Percentiles rank a stretch among this genome's conserved stretches.
These are phyloP conservation scores for Rhyacophila brunnea DNA, from an alignment of 1,140 invertebrate genomes.

Conservation along the genomic window DNA sequence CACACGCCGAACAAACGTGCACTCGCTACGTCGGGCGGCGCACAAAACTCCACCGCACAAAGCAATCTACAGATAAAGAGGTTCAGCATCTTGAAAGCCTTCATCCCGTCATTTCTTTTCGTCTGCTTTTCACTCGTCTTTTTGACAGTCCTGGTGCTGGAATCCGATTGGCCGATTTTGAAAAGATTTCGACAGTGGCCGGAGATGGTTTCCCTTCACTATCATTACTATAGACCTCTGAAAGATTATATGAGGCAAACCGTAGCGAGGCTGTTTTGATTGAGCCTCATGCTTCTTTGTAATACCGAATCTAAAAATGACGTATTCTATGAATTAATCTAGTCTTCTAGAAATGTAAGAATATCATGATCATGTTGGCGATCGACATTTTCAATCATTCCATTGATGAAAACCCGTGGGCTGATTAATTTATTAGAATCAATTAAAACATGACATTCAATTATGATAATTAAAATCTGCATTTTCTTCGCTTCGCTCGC, in stretches of 20 bases:
- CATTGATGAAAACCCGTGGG: no score
- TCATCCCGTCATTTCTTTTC: constrained; percentile 70
- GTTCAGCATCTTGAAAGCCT: constrained; percentile 65
- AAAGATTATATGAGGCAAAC: constrained; percentile 69
- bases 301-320: no score
- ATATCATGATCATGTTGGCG: no score
- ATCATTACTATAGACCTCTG: constrained; percentile 79
- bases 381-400: no score
- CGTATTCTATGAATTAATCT: no score
- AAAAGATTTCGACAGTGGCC: constrained; percentile 70
- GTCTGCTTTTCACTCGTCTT: constrained; percentile 65
- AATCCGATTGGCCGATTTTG: constrained; percentile 72
- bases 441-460: no score
- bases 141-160: constrained; percentile 66
- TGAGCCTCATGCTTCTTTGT: constrained; percentile 4
- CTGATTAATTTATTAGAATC: no score
- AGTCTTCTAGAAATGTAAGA: no score
- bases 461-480: no score
- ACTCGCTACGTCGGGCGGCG: constrained; percentile 40
- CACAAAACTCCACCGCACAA: constrained; percentile 34
- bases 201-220: constrained; percentile 73
- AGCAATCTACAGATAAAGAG: constrained; percentile 36
- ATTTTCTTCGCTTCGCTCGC: no score
- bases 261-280: constrained; percentile 53
- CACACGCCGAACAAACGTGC: constrained; percentile 56